Base-by-base conservation (phyloP, 1,140 invertebrate species). In the Drosophila sproati region DNA sequence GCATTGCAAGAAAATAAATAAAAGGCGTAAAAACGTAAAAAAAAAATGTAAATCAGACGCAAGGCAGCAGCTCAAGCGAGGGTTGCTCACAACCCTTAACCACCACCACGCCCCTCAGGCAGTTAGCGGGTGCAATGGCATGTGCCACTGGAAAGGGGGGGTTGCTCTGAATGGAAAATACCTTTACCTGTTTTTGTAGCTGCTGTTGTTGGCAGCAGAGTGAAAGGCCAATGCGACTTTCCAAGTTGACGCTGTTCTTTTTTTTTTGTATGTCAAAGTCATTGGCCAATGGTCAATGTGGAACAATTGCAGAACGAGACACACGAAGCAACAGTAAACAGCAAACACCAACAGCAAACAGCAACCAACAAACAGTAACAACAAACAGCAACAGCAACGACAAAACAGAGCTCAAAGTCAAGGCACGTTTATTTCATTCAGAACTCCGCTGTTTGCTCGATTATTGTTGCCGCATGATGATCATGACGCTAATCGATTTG, bases 201-300 rank as follows among this genome's bases (percentile, higher is more conserved):
- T 12, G 10, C 52, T n/a, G 32, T 31, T 43, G 52, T 28, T 20
- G 20, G 20, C 20, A 20, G 34, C 75, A 83, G 80, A 89, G 80
- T 78, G 83, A 88, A 89, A 88, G 83, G 85, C 67, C 52, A 35
- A 3, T 20, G 8, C 20, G 35, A 51, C 67, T 78, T 74, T 66
- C 50, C 60, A 48, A 82, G 57, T 68, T 47, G 54, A 7, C 39
- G 45, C 54, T 34, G 12, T 5, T 8, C 10, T 20, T 10, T 7
- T 28, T 35, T 10, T 87, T 88, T 88, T 88, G 70, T 88, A 80
- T 88, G 83, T 88, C 83, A 88, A 88, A 88, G 83, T 83, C 83
- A 87, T 87, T 87, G 73, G 62, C 63, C 66, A 74, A 50, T 73
- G 80, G 73, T 83, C 85, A 88, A 89, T 89, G 80, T 88, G 67